Percentiles rank a stretch among this genome's conserved stretches.
phyloP scores from a whole-genome alignment of 2,113 vertebrate genomes.

The Notechis scutatus region DNA sequence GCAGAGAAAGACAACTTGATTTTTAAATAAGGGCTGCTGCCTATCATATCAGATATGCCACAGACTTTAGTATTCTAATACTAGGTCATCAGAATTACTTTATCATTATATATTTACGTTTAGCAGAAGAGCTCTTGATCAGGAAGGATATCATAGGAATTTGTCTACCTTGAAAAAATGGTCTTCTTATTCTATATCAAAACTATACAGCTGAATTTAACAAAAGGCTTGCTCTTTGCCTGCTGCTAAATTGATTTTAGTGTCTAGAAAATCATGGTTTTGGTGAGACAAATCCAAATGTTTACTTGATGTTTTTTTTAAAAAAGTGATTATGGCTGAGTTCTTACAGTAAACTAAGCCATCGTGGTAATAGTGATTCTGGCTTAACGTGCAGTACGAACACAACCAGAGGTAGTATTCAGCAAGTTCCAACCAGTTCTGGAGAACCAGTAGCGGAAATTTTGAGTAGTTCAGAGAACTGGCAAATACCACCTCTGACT shows the following conservation, averaged over 20 bases:
- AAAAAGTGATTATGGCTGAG: neutral
- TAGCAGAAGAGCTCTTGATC: neutral
- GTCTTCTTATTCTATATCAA: neutral
- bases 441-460: too few relatives aligned
- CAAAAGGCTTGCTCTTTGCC: slow-evolving; percentile 4
- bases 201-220: slow-evolving; percentile 4
- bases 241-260: neutral
- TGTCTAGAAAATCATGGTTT: neutral
- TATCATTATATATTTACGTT: slow-evolving; percentile 1
- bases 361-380: neutral
- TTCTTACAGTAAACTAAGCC: neutral
- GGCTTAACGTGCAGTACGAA: neutral
- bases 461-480: too few relatives aligned
- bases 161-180: neutral
- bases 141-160: neutral
- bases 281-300: neutral
- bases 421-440: too few relatives aligned
- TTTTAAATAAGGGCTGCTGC: slow-evolving; percentile 7
- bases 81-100: slow-evolving; percentile 5
- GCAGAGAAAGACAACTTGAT: neutral
- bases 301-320: neutral
- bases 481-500: too few relatives aligned
- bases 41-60: neutral
- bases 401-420: neutral
- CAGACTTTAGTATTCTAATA: neutral